A percentile compares a stretch with the other conserved stretches of the same genome.
phyloP scores from a whole-genome alignment of 2,888 invertebrate species.

The Patella caerulea region DNA sequence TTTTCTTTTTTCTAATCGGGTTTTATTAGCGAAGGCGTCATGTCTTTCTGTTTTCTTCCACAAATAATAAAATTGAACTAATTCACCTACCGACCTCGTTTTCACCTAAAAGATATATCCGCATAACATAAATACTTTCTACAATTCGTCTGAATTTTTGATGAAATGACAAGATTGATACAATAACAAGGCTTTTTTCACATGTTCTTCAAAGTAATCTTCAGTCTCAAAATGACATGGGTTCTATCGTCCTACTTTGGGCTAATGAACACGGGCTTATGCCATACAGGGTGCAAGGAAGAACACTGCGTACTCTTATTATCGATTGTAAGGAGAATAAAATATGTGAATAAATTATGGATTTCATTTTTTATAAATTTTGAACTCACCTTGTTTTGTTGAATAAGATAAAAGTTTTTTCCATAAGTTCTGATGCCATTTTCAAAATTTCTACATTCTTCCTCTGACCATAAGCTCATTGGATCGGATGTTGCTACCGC shows the following conservation, averaged over 20 bases:
- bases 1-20: constrained; percentile 91
- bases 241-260: too few species aligned
- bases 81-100: constrained; percentile 94
- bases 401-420: constrained; percentile 95
- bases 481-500: constrained; percentile 75
- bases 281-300: too few species aligned
- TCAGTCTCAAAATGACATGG: too few species aligned
- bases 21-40: constrained; percentile 87
- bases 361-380: too few species aligned
- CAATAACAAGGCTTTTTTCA: too few species aligned
- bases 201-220: too few species aligned
- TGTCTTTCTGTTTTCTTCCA: constrained; percentile 99
- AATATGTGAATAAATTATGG: too few species aligned
- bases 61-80: constrained; percentile 91
- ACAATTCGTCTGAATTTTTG: not conserved
- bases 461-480: constrained; percentile 87
- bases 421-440: constrained; percentile 92
- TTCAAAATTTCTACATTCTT: constrained; percentile 97
- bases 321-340: too few species aligned
- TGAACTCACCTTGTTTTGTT: constrained; percentile 85
- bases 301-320: too few species aligned
- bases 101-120: constrained; percentile 77
- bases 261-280: too few species aligned
- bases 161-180: too few species aligned
- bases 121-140: too few species aligned